Conservation (phyloP, 2,888 invertebrate species). For the Syrphus vitripennis region DNA sequence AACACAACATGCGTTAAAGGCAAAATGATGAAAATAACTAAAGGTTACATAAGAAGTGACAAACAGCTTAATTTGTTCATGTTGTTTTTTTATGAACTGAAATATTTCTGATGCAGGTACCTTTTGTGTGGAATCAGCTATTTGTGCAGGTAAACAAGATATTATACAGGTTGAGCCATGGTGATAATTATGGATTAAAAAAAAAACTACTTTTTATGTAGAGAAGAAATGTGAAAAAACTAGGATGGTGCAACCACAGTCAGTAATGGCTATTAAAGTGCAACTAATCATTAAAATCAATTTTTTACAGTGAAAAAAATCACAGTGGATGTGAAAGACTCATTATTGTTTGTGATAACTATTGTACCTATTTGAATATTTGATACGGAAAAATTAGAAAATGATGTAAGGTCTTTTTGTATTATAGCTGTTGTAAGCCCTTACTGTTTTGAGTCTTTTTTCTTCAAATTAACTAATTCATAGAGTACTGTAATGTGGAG, state of each 20-base stretch:
- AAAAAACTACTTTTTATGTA: not conserved
- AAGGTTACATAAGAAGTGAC: conserved; percentile 29
- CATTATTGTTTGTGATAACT: too few relatives aligned
- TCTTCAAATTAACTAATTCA: too few relatives aligned
- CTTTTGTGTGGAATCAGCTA: not conserved
- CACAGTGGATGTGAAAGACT: not conserved
- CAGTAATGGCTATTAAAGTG: not conserved
- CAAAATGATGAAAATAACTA: not conserved
- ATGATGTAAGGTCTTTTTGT: too few relatives aligned
- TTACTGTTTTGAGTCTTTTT: too few relatives aligned
- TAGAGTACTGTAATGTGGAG: too few relatives aligned
- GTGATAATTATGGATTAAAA: not conserved
- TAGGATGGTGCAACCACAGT: not conserved
- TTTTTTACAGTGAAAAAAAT: not conserved
- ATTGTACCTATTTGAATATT: not conserved
- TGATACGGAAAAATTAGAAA: too few relatives aligned
- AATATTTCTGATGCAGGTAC: too few relatives aligned
- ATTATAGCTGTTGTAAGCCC: too few relatives aligned
- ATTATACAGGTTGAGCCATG: not conserved
- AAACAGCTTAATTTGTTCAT: conserved; percentile 8
- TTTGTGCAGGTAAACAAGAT: too few relatives aligned
- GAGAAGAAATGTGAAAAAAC: not conserved
- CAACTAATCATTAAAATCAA: not conserved
- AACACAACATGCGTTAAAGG: conserved; percentile 20
- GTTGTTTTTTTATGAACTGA: not conserved